Evolutionary conservation across 2,888 invertebrate species (phyloP), one percentile per base, ranked within the genome.

Genomic region (Eristalis intricaria): DNA sequence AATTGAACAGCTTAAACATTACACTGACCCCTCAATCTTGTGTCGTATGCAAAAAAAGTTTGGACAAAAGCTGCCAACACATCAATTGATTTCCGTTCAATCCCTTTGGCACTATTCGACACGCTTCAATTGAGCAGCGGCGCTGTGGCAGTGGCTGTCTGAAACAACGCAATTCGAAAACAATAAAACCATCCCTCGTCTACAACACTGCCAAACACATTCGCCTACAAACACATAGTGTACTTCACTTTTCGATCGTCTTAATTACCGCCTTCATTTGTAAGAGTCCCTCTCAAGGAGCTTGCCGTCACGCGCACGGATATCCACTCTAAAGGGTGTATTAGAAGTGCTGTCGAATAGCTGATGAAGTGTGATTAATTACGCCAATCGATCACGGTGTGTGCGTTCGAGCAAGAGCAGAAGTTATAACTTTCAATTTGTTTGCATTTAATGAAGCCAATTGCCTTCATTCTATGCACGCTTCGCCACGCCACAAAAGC

Each of bases 381-480:
- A 58, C 70, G 15, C 35, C 56, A 56, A 50, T 56, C 70, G 38
- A 78, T 70, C 29, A 19, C 38, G 13, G 38, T 65, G 63, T 29
- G 58, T 56, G 56, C 64, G 29, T 38, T 56, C 29, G 11, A 40
- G 70, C 29, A 38, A 35, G 56, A 78, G 19, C 38, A 58, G 26
- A 78, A 71, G 29, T 43, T 65, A 58, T 64, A 70, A 65, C 29
- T n/a, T 58, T 43, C 63, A 58, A 70, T 64, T 65, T 78, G 58
- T 78, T 78, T 78, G 70, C 56, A 11, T 70, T 38, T 64, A 70
- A 60, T 63, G 63, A 69, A 77, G 56, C 29, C 64, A 70, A 78
- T 70, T 78, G 40, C 70, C 38, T 15, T 29, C 23, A 29, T 29
- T 60, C 60, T 60, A 4, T 50, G 50, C 50, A 50, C 50, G 50